phyloP scores from a whole-genome alignment of 2,888 invertebrate genomes.

The Polia nebulosa region DNA sequence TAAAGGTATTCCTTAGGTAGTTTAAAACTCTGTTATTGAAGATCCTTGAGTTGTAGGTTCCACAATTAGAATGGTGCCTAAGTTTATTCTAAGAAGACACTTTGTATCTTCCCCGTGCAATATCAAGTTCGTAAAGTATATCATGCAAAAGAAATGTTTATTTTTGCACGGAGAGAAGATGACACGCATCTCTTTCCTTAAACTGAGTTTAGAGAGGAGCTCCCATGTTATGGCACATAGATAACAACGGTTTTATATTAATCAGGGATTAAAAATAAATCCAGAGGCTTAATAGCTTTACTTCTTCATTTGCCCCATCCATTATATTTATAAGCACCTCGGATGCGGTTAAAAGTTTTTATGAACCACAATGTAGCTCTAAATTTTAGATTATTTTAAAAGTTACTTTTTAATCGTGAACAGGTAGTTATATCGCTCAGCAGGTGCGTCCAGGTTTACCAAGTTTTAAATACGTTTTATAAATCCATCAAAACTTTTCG shows the following conservation, averaged over 20 bases:
- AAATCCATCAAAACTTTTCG: conserved; percentile 83
- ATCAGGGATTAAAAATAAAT: conserved; percentile 17
- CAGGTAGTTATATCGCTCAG: conserved; percentile 64
- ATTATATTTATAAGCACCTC: conserved; percentile 42
- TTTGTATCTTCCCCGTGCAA: background rate
- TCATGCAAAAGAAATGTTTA: background rate
- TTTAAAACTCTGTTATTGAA: conserved; percentile 7
- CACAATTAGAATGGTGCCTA: background rate
- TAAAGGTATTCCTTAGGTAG: conserved; percentile 3
- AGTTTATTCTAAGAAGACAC: background rate
- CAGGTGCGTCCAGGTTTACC: conserved; percentile 78
- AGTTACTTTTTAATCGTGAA: conserved; percentile 72
- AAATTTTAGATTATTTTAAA: conserved; percentile 61
- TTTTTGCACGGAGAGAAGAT: background rate
- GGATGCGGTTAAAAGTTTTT: conserved; percentile 54
- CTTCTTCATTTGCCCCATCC: conserved; percentile 31
- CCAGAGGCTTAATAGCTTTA: conserved; percentile 17
- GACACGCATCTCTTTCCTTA: background rate
- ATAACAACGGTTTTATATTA: background rate
- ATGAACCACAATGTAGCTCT: conserved; percentile 39
- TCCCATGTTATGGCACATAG: background rate
- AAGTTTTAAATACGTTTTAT: conserved; percentile 81
- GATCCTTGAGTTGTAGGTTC: conserved; percentile 1
- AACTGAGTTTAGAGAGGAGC: background rate
- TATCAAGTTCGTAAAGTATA: background rate